Evolutionary conservation across 2,113 vertebrate species (phyloP).

Genomic region (pig (Sus scrofa)): T2T-Sscrofa CM000813.6:51358001-51358500

Average conservation of each 20-base stretch:
- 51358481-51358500: neutral
- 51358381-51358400: neutral
- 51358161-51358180: neutral
- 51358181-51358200: neutral
- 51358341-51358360: neutral
- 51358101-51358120: too few species aligned
- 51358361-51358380: neutral
- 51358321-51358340: neutral
- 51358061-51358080: too few species aligned
- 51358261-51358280: neutral
- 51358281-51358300: neutral
- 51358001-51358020: too few species aligned
- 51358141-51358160: too few species aligned
- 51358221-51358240: neutral
- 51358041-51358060: too few species aligned
- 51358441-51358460: slow-evolving; percentile 11
- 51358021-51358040: too few species aligned
- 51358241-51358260: neutral
- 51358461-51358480: slow-evolving; percentile 41
- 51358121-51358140: too few species aligned
- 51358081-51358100: too few species aligned
- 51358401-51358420: neutral
- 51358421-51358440: neutral
- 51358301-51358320: neutral
- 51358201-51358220: neutral